Evolutionary conservation across 2,113 vertebrate species (phyloP).

Genomic region (Elgaria multicarinata): DNA sequence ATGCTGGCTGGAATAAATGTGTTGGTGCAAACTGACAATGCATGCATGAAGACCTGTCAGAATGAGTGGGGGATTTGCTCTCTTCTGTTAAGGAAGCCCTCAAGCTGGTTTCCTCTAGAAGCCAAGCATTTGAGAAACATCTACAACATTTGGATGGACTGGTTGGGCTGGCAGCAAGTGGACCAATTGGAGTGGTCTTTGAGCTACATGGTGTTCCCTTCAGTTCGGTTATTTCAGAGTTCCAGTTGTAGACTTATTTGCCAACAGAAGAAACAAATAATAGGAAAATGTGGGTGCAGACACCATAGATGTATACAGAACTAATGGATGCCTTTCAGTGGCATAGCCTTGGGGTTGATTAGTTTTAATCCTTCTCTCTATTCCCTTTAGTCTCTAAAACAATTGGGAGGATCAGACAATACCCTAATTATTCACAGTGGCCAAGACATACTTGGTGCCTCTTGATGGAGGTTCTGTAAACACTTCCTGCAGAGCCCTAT

Average conservation of each 20-base stretch:
- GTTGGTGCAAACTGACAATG: not conserved
- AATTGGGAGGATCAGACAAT: not conserved
- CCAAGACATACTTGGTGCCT: not conserved
- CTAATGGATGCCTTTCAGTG: not conserved
- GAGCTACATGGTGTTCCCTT: not conserved
- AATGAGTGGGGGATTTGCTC: not conserved
- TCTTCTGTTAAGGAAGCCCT: not conserved
- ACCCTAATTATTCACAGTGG: not conserved
- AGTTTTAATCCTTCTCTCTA: not conserved
- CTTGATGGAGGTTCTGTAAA: not conserved
- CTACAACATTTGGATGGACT: not conserved
- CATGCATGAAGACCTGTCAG: not conserved
- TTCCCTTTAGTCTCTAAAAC: not conserved
- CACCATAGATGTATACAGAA: not conserved
- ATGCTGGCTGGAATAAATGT: not conserved
- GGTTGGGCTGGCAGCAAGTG: not conserved
- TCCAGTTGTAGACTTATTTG: not conserved
- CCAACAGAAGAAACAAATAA: not conserved
- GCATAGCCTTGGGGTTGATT: not conserved
- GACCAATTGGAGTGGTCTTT: not conserved
- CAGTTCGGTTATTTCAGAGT: not conserved
- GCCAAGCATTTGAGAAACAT: not conserved
- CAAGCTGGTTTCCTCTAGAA: not conserved
- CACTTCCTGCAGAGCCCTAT: not conserved
- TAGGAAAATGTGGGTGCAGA: not conserved